Conservation (phyloP, 2,888 invertebrate genomes). For the Dorcus hopei region DNA sequence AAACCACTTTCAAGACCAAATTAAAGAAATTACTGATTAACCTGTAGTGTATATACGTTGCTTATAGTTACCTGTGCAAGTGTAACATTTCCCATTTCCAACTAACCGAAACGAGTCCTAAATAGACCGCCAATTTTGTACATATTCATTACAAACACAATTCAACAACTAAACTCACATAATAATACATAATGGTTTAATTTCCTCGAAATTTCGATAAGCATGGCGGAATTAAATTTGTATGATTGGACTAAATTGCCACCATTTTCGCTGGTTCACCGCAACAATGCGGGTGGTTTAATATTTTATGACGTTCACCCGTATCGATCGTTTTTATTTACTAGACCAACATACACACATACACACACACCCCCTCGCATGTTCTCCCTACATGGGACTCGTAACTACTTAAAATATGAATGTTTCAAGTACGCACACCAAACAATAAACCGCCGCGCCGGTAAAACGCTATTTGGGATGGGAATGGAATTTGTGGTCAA, state of each 20-base stretch:
- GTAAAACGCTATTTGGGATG: no score
- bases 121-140: neutral
- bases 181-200: neutral
- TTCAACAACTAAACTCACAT: no score
- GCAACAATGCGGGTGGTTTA: conserved; percentile 19
- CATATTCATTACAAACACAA: neutral
- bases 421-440: no score
- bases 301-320: conserved; percentile 19
- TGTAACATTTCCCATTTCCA: no score
- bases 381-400: neutral
- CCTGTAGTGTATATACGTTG: no score
- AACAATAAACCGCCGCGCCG: no score
- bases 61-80: no score
- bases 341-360: conserved; percentile 8
- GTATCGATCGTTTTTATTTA: conserved; percentile 20
- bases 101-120: no score
- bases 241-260: neutral
- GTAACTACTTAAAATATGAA: no score
- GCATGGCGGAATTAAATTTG: neutral
- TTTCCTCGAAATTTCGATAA: neutral
- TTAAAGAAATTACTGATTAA: no score
- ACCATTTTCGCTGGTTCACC: neutral
- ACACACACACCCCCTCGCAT: neutral
- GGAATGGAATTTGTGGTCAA: no score
- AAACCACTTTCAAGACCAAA: no score